Evolutionary conservation across 1,140 invertebrate genomes (phyloP), one percentile per base, ranked within the genome.

Genomic region (Nomia melanderi): DNA sequence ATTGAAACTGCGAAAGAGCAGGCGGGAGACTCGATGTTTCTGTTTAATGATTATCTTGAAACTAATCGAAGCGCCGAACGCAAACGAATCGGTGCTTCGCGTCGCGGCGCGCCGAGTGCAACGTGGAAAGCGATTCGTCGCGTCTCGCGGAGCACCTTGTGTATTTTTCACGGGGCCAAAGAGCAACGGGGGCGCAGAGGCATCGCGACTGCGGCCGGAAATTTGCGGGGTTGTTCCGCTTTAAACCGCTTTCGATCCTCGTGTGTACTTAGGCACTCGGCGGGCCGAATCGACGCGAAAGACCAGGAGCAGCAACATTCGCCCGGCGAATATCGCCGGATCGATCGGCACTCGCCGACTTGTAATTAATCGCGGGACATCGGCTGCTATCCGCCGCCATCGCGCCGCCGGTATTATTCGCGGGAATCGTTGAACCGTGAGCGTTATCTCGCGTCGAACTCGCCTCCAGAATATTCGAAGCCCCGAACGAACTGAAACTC

Each of bases 211-310:
- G 54, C 29, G 23, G 29, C 31, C 23, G 31, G 25, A 57, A 69
- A 69, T 57, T 73, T 44, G 56, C 27, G 41, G 33, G 63, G 39
- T 65, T 23, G 76, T 62, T 66, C 57, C 53, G 66, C 70, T 83
- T 79, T 83, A 79, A 83, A 79, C 25, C 29, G 81, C 39, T 78
- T 67, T 78, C 81, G 65, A 71, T 76, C n/a, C 27, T 27, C 20
- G 25, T 31, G 27, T 67, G 23, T 67, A 65, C 39, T 54, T 50
- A 29, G 53, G 12, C 60, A 65, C 60, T 72, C 44, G 20, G 36
- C 36, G 33, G 53, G 39, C 59, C 23, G 65, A 54, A 65, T 53
- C 60, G 44, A 66, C 75, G 1, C 29, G 80, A 72, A 57, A 33
- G 63, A 82, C 62, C 78, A 50, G 50, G n/a, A 44, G 65, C 62